Conservation (phyloP, 92 coral and sea anemone species). For the Zoanthus solanderi region DNA sequence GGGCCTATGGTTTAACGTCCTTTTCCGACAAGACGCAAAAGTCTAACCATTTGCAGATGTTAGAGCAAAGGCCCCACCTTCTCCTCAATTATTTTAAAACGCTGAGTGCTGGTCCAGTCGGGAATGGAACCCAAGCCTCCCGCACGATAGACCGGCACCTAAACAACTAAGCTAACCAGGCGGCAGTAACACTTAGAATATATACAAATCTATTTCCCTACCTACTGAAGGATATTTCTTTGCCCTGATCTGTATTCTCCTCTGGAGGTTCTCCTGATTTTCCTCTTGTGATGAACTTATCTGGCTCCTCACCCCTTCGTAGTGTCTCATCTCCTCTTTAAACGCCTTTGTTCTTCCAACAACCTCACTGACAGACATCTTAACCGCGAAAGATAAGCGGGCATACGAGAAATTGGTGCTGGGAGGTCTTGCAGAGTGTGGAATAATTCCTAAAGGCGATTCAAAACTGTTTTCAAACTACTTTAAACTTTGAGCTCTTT, state of each 20-base stretch:
- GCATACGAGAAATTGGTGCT: conserved; percentile 90
- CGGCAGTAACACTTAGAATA: too few relatives aligned
- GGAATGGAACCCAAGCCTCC: too few relatives aligned
- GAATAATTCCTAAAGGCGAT: conserved; percentile 78
- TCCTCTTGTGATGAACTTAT: conserved; percentile 27
- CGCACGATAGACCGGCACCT: too few relatives aligned
- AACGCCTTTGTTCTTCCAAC: conserved; percentile 86
- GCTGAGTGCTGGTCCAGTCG: too few relatives aligned
- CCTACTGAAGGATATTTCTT: conserved; percentile 37
- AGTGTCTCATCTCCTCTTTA: conserved; percentile 88
- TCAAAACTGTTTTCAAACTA: background rate
- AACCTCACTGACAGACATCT: conserved; percentile 86
- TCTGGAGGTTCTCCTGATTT: background rate
- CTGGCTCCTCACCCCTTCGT: conserved; percentile 49
- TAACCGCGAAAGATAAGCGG: conserved; percentile 93
- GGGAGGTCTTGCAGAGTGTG: conserved; percentile 98
- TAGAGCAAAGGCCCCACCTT: too few relatives aligned
- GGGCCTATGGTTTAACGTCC: too few relatives aligned
- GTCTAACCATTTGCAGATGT: too few relatives aligned
- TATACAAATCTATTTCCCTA: background rate
- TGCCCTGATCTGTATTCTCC: background rate
- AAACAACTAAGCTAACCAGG: too few relatives aligned
- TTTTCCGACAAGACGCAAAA: too few relatives aligned
- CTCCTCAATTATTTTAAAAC: too few relatives aligned
- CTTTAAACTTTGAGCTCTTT: too few relatives aligned